These are phyloP conservation scores for Amphipoea oculea DNA, from an alignment of 2,888 invertebrate genomes.

Conservation along the genomic window DNA sequence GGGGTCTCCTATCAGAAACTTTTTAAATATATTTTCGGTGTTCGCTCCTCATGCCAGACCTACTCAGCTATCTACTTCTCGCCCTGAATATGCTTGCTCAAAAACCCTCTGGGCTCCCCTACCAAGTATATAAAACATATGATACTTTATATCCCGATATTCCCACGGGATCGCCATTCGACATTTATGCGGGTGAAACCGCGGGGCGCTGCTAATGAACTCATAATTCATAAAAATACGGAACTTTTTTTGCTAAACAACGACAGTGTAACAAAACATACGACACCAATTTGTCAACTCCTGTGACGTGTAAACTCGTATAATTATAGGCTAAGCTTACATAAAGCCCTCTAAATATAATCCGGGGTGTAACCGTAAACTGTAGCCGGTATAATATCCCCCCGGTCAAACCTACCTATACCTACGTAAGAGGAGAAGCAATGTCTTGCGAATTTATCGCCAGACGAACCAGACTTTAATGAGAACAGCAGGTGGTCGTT, in stretches of 20 bases:
- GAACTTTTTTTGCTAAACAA: slow-evolving; percentile 17
- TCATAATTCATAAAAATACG: not conserved
- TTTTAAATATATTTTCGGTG: too few relatives aligned
- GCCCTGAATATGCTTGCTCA: too few relatives aligned
- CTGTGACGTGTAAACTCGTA: slow-evolving; percentile 48
- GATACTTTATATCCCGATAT: too few relatives aligned
- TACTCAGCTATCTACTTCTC: too few relatives aligned
- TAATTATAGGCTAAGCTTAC: slow-evolving; percentile 60
- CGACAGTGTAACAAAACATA: slow-evolving; percentile 36
- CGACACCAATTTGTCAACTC: slow-evolving; percentile 52
- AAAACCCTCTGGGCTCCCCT: too few relatives aligned
- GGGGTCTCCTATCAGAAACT: too few relatives aligned
- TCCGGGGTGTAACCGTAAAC: slow-evolving; percentile 59
- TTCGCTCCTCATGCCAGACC: too few relatives aligned
- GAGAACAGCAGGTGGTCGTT: slow-evolving; percentile 71
- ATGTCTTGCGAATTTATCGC: slow-evolving; percentile 66
- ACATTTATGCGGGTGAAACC: too few relatives aligned
- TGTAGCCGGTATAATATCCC: slow-evolving; percentile 59
- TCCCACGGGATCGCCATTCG: too few relatives aligned
- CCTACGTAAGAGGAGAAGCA: slow-evolving; percentile 55
- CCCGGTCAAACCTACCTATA: slow-evolving; percentile 31
- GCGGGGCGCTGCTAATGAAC: too few relatives aligned
- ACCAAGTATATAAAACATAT: too few relatives aligned
- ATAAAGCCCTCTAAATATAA: slow-evolving; percentile 64
- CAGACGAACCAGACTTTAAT: slow-evolving; percentile 65